Base-by-base conservation (phyloP, 2,888 invertebrate species). In the Kryphioiulus occultus region DNA sequence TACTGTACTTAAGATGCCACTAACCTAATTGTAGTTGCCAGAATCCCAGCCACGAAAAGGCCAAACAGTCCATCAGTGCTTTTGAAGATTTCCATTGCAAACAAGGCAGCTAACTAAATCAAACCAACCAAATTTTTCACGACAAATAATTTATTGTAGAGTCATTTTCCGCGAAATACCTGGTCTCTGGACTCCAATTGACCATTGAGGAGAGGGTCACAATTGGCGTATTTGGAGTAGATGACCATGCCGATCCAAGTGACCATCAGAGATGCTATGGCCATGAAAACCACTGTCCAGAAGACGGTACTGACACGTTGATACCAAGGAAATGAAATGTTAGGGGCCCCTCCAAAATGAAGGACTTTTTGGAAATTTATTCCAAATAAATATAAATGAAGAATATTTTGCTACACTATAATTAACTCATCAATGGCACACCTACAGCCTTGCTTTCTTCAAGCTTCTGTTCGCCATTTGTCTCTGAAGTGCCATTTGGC, bases 171-270 rank as follows among this genome's bases (percentile, higher is more conserved):
- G 9, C 39, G 39, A 39, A 22, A 10, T 12, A 88, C 68, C 53
- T 88, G 88, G 42, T 88, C 88, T 35, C 85, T n/a, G n/a, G 88
- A 88, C 19, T 85, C n/a, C 7, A 88, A 35, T 30, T 53, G n/a
- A 10, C 85, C 85, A 32, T 47, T 39, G 32, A 85, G 59, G 19
- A 85, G 19, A 39, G 88, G 88, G 39, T 88, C 88, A n/a, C 88
- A 88, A 12, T 30, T 22, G 35, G 85, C 44, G 59, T 88, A 88
- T 39, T 68, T 44, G 15, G 88, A 85, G 26, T 85, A 88, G 10
- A 59, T 44, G 10, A 59, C 44, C 85, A 88, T 44, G 9, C 88
- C 88, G n/a, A 87, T 83, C 87, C 87, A 87, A 83, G 9, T 32
- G 30, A 83, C 87, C 17, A 32, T 1, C 17, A 30, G 35, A 5